These are phyloP conservation scores for Penaeus vannamei DNA, from an alignment of 1,140 invertebrate species.

Conservation along the genomic window DNA sequence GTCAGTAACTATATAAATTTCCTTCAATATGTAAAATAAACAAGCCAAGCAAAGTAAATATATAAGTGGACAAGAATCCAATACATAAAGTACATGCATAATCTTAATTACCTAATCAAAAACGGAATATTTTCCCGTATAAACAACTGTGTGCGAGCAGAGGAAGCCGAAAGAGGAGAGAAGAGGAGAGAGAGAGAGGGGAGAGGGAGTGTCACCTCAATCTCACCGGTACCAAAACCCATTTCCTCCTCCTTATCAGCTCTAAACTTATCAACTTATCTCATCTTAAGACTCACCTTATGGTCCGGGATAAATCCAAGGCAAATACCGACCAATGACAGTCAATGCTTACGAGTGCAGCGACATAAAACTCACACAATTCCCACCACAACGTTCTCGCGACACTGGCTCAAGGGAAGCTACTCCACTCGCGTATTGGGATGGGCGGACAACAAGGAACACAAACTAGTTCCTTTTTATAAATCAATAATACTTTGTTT, in stretches of 20 bases:
- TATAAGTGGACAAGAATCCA: too few relatives aligned
- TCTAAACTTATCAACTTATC: neutral
- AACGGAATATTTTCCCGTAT: too few relatives aligned
- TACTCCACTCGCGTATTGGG: constrained; percentile 27
- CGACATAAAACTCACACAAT: constrained; percentile 50
- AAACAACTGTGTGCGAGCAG: too few relatives aligned
- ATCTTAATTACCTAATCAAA: too few relatives aligned
- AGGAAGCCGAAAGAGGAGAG: too few relatives aligned
- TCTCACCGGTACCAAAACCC: constrained; percentile 21
- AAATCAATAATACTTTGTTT: neutral
- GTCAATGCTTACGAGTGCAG: constrained; percentile 18
- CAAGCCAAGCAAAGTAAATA: too few relatives aligned
- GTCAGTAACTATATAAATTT: too few relatives aligned
- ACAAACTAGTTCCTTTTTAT: constrained; percentile 49
- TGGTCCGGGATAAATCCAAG: constrained; percentile 46
- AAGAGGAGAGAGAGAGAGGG: too few relatives aligned
- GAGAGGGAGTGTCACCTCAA: too few relatives aligned
- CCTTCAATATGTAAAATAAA: too few relatives aligned
- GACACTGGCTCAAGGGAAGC: constrained; percentile 50
- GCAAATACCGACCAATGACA: constrained; percentile 38
- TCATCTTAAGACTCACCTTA: constrained; percentile 37
- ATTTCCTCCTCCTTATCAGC: neutral
- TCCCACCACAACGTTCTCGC: constrained; percentile 50
- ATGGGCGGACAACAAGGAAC: constrained; percentile 41
- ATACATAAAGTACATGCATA: too few relatives aligned